phyloP scores from a whole-genome alignment of 2,888 invertebrate genomes.

The Dyspetes luteomarginatus region DNA sequence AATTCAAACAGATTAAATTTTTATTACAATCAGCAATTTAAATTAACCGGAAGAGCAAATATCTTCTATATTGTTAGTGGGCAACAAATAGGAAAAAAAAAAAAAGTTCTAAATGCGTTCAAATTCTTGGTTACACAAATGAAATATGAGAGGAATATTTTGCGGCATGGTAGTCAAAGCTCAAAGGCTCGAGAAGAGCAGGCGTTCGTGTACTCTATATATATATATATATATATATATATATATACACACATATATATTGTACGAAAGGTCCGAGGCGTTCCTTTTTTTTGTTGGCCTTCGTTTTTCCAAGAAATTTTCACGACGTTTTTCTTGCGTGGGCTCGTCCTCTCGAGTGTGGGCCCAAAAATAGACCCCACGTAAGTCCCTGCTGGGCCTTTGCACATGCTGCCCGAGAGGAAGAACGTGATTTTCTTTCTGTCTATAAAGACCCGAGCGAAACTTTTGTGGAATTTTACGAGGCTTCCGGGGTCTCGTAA shows the following conservation, averaged over 20 bases:
- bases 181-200: conserved; percentile 41
- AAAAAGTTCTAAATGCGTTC: neutral
- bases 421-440: conserved; percentile 26
- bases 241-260: neutral
- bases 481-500: conserved; percentile 49
- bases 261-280: conserved; percentile 23
- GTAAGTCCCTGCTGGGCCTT: conserved; percentile 18
- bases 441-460: conserved; percentile 3
- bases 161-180: conserved; percentile 34
- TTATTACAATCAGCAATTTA: too few relatives aligned
- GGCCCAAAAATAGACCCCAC: conserved; percentile 45
- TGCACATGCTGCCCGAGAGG: conserved; percentile 40
- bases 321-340: conserved; percentile 34
- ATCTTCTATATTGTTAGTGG: neutral
- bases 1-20: too few relatives aligned
- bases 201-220: conserved; percentile 8
- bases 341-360: neutral
- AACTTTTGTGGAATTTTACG: conserved; percentile 33
- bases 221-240: conserved; percentile 13
- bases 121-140: neutral
- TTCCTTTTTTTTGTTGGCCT: conserved; percentile 36
- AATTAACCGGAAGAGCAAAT: too few relatives aligned
- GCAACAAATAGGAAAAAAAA: neutral
- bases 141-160: conserved; percentile 41
- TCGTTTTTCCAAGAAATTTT: conserved; percentile 57